A percentile compares a stretch with the other conserved stretches of the same genome.
These are phyloP conservation scores for Dallia pectoralis DNA, from an alignment of 2,797 vertebrate genomes.

Conservation along the genomic window DNA sequence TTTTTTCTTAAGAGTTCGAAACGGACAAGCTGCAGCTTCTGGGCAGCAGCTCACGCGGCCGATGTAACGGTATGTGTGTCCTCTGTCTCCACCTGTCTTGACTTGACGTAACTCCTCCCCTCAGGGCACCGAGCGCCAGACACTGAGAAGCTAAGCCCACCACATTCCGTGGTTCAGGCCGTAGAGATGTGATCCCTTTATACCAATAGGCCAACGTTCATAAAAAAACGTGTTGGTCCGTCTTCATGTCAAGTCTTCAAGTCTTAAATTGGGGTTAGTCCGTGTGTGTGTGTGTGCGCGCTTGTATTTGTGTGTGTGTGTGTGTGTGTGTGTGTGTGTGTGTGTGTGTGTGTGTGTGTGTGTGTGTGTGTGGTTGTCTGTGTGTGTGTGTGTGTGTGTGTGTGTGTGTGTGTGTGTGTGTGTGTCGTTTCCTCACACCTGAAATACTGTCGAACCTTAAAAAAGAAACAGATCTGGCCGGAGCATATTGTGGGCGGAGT, in stretches of 20 bases:
- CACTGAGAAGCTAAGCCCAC: background rate
- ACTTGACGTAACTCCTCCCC: slow-evolving; percentile 1
- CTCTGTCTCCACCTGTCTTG: background rate
- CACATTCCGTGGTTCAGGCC: background rate
- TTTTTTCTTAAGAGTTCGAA: background rate
- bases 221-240: background rate
- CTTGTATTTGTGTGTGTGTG: no score
- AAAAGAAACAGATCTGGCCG: background rate
- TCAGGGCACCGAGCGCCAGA: background rate
- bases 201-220: background rate
- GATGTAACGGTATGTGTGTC: slow-evolving; percentile 2
- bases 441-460: background rate
- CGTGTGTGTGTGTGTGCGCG: background rate
- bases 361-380: background rate
- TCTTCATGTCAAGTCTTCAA: background rate
- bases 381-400: background rate
- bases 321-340: background rate
- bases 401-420: slow-evolving; percentile 1
- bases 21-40: background rate
- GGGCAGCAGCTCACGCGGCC: background rate
- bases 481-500: background rate
- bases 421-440: background rate
- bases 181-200: background rate
- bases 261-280: background rate
- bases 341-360: slow-evolving; percentile 2